These are phyloP conservation scores for Ascaphus truei DNA, from an alignment of 2,113 vertebrate genomes.

Conservation along the genomic window DNA sequence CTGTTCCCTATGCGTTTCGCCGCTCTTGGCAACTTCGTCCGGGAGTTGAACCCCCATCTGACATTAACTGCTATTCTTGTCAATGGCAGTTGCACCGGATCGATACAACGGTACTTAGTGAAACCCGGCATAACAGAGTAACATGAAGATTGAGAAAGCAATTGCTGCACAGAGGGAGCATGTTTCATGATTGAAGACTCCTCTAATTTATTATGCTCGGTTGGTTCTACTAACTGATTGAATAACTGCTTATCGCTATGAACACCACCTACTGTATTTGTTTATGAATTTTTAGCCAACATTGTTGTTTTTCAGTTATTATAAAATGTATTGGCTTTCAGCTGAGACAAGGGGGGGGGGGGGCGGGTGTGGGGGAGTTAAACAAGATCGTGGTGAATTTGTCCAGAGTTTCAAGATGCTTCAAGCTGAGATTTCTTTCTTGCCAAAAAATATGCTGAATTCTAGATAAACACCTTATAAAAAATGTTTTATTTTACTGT, in stretches of 20 bases:
- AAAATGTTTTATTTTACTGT: not conserved
- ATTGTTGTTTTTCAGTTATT: not conserved
- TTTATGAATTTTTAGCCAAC: not conserved
- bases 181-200: not conserved
- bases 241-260: no score
- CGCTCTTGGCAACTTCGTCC: no score
- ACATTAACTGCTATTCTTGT: no score
- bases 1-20: no score
- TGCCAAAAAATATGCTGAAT: not conserved
- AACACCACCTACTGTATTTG: not conserved
- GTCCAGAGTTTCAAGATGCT: slow-evolving; percentile 17
- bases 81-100: no score
- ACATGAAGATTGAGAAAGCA: not conserved
- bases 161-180: not conserved
- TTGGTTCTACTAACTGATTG: no score
- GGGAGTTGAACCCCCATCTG: no score
- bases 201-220: not conserved
- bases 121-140: no score
- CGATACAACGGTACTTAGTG: no score
- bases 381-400: not conserved
- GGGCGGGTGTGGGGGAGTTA: no score
- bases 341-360: not conserved
- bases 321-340: not conserved
- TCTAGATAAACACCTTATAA: not conserved
- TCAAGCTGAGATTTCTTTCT: slow-evolving; percentile 13